Base-by-base conservation (phyloP, 2,797 vertebrate species). In the Chelon labrosus region DNA sequence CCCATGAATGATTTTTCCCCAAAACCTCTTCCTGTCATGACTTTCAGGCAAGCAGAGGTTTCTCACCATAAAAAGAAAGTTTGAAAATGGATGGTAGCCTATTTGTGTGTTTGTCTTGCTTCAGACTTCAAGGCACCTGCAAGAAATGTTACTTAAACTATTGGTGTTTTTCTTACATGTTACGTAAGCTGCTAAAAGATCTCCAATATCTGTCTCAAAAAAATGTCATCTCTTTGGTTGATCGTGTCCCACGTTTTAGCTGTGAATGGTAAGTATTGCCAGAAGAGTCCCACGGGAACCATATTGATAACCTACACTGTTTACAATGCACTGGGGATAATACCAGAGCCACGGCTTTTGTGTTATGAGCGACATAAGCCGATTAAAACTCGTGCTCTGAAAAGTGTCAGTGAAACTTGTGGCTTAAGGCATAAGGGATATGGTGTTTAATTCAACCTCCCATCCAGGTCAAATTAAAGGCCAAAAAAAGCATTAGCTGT, bases 331-430 rank as follows among this genome's bases (percentile, higher is more conserved):
- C 46, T 49, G 59, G 52, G 65, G 17, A 76, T 75, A 61, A 73
- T 59, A 72, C 17, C 49, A 65, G 64, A 70, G n/a, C 38, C n/a
- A 1, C 16, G 13, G 13, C 73, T 75, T 85, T 85, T 88, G 79
- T 87, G 37, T 44, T 72, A 7, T 1, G 0, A 51, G 53, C 73
- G 61, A 85, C 39, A 44, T 37, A 11, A 61, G 76, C 64, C 85
- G 80, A 82, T 44, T 73, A 82, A 87, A 81, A 85, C 77, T 56
- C 71, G 35, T 75, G 51, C 31, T 35, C 31, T 35, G 37, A 53
- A 61, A 47, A 61, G 38, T 58, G 58, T 50, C 20, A 35, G 31
- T 51, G 17, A 41, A 44, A 54, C 60, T 35, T 17, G 5, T 39
- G 16, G 14, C 41, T 62, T 25, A 17, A 11, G 19, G 8, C 17